A percentile compares a stretch with the other conserved stretches of the same genome.
phyloP scores from a whole-genome alignment of 2,888 invertebrate genomes.

The Hydropsyche betteni region DNA sequence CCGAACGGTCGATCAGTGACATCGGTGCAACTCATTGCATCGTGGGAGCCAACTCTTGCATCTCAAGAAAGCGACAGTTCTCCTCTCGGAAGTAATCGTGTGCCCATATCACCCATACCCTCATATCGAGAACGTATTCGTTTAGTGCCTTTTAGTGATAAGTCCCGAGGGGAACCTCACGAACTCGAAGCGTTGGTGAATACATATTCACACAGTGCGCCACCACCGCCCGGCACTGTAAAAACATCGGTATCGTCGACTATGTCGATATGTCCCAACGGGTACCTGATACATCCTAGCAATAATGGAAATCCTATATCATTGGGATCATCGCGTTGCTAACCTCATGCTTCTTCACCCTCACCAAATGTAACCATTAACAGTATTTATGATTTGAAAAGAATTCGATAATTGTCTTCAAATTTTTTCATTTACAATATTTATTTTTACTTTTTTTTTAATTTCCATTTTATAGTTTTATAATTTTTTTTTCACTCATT shows the following conservation, averaged over 20 bases:
- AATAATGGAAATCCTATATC: constrained; percentile 50
- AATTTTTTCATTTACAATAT: constrained; percentile 7
- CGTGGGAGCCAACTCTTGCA: constrained; percentile 23
- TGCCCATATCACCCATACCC: constrained; percentile 35
- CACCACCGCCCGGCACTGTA: constrained; percentile 40
- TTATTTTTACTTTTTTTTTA: neutral
- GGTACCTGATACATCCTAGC: constrained; percentile 39
- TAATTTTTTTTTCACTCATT: neutral
- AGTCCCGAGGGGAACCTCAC: constrained; percentile 45
- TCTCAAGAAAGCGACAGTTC: constrained; percentile 47
- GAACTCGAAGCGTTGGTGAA: constrained; percentile 48
- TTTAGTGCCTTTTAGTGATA: constrained; percentile 42
- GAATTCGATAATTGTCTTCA: neutral
- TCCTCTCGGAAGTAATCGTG: constrained; percentile 24
- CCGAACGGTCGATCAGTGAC: constrained; percentile 38
- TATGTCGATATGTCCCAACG: constrained; percentile 48
- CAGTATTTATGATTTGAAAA: constrained; percentile 30
- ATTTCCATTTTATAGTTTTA: constrained; percentile 19
- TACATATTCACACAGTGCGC: constrained; percentile 6
- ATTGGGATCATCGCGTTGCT: constrained; percentile 52
- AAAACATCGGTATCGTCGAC: constrained; percentile 58
- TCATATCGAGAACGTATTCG: constrained; percentile 46
- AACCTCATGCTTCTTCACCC: constrained; percentile 5
- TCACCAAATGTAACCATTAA: constrained; percentile 14
- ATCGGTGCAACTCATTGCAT: constrained; percentile 17